A percentile compares a stretch with the other conserved stretches of the same genome.
Conservation (phyloP, 2,888 invertebrate species). For the Kryphioiulus occultus region DNA sequence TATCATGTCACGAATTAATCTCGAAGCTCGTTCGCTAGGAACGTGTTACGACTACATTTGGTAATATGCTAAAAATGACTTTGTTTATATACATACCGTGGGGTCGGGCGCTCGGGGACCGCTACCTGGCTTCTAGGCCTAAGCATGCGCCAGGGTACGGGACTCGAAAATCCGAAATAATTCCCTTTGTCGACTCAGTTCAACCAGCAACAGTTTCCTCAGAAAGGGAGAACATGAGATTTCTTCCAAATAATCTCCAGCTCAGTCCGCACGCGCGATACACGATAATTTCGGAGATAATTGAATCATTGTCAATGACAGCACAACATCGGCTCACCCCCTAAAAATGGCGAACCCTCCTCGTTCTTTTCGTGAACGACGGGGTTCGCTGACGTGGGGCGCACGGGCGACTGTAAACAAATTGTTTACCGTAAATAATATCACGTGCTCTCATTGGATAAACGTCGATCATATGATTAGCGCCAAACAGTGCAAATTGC, state of each 20-base stretch:
- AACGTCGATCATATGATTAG: slow-evolving; percentile 51
- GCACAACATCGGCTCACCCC: slow-evolving; percentile 51
- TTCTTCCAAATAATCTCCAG: background rate
- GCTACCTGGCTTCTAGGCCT: slow-evolving; percentile 36
- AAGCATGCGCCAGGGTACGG: slow-evolving; percentile 13
- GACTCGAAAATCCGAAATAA: background rate
- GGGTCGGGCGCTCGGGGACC: slow-evolving; percentile 15
- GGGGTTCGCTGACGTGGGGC: slow-evolving; percentile 52
- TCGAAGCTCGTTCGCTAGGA: background rate
- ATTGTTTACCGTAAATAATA: slow-evolving; percentile 54
- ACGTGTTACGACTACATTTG: background rate
- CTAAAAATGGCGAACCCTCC: slow-evolving; percentile 53
- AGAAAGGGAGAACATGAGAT: background rate
- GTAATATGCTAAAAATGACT: background rate
- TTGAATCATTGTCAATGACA: slow-evolving; percentile 32
- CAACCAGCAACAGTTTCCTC: background rate
- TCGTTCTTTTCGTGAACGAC: slow-evolving; percentile 53
- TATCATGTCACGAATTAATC: background rate
- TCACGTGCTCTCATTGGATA: slow-evolving; percentile 53
- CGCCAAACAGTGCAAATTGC: background rate
- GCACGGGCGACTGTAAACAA: slow-evolving; percentile 54
- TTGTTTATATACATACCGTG: slow-evolving; percentile 1
- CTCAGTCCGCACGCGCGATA: background rate
- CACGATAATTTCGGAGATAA: background rate
- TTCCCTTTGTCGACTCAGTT: background rate